Evolutionary conservation across 1,140 invertebrate species (phyloP), one percentile per base, ranked within the genome.

Genomic region (Neotoxoptera formosana): DNA sequence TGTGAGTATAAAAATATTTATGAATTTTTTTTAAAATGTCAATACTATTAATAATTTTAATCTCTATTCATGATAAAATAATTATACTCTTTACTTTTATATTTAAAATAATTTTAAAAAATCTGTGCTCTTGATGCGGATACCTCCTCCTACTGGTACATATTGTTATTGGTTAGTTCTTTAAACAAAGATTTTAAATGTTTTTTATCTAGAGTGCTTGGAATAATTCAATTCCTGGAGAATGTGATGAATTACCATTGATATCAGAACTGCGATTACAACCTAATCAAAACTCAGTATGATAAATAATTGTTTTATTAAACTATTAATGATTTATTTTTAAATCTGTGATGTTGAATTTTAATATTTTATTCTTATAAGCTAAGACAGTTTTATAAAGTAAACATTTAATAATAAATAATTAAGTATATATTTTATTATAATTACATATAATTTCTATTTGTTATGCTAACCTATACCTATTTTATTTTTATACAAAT

Each of bases 241-340:
- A 92, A 81, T 91, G 60, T 81, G 67, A 47, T 81, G 60, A 67
- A 30, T 92, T 92, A 41, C 91, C 91, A 83, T 53, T 92, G 21
- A 84, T 92, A 92, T 84, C 91, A 84, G 30, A 84, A 84, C 34
- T 92, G 8, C 60, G 34, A 36, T 41, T 92, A 51, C 91, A 92
- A 51, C 30, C 90, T 20, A 91, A 91, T 76, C 34, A 90, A 56
- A 90, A 90, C n/a, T 90, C 88, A 30, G 6, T 30, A 90, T 20
- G 17, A 60, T 56, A 90, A 90, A 76, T 45, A 83, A 23, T 83
- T 76, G 30, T n/a, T 76, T 34, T 76, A 76, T 76, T 56, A 56
- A 23, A 23, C 8, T 56, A 1, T 56, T n/a, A n/a, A 67, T n/a
- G 60, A 67, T 76, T 23, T n/a, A 17, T n/a, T 67, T 67, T 17